A percentile compares a stretch with the other conserved stretches of the same genome.
Conservation (phyloP, 1,140 invertebrate genomes). For the Drosophila sturtevanti region DNA sequence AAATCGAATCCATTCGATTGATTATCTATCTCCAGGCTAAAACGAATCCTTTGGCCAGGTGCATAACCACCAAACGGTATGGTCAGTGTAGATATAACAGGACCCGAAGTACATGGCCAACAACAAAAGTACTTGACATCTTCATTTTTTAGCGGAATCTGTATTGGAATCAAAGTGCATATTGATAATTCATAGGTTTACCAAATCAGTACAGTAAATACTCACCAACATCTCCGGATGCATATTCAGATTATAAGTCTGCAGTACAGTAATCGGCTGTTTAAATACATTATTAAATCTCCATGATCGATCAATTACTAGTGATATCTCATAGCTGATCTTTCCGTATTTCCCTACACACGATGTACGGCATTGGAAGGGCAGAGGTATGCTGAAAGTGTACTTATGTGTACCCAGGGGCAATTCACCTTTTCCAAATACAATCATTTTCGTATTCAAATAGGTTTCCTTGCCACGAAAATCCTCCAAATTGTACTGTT, state of each 20-base stretch:
- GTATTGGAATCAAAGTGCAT: neutral
- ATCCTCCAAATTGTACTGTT: slow-evolving; percentile 43
- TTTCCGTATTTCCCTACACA: slow-evolving; percentile 88
- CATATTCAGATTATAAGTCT: slow-evolving; percentile 88
- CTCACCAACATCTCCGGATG: slow-evolving; percentile 75
- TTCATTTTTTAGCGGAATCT: slow-evolving; percentile 60
- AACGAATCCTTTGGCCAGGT: slow-evolving; percentile 67
- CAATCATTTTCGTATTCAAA: slow-evolving; percentile 38
- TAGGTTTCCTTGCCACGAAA: slow-evolving; percentile 56
- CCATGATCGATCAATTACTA: slow-evolving; percentile 87
- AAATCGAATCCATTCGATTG: slow-evolving; percentile 61
- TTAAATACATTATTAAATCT: slow-evolving; percentile 89
- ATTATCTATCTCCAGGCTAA: slow-evolving; percentile 57
- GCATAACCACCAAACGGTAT: slow-evolving; percentile 74
- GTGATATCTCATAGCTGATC: slow-evolving; percentile 87
- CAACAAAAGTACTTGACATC: slow-evolving; percentile 66
- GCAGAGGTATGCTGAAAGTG: slow-evolving; percentile 81
- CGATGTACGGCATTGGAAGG: slow-evolving; percentile 86
- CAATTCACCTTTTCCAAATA: slow-evolving; percentile 51
- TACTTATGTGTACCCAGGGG: slow-evolving; percentile 62
- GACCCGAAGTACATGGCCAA: slow-evolving; percentile 72
- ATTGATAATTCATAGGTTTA: neutral
- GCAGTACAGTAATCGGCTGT: slow-evolving; percentile 88
- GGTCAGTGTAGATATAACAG: slow-evolving; percentile 51
- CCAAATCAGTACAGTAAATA: neutral